phyloP scores from a whole-genome alignment of 2,113 vertebrate species.

The Motacilla tschutschensis region DNA sequence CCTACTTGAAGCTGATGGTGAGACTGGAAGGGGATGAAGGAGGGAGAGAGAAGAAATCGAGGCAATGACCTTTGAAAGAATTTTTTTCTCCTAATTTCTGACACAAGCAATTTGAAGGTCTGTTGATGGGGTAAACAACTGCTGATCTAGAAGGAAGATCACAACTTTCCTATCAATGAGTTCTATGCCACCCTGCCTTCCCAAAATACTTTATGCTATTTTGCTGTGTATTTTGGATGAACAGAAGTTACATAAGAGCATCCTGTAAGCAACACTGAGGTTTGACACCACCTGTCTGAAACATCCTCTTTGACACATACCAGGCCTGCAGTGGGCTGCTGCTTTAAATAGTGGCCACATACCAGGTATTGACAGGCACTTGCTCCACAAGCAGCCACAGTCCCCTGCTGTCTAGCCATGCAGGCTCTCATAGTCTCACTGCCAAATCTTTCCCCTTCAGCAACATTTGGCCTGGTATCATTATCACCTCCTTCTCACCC shows the following conservation, averaged over 20 bases:
- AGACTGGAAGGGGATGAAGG: background rate
- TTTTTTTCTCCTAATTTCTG: background rate
- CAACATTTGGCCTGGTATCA: background rate
- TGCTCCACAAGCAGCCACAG: background rate
- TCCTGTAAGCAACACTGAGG: background rate
- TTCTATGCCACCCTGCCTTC: background rate
- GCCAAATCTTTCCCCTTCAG: background rate
- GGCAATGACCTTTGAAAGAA: background rate
- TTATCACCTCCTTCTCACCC: background rate
- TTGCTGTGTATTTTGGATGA: background rate
- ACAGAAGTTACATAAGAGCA: background rate
- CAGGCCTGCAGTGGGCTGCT: background rate
- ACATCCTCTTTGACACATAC: background rate
- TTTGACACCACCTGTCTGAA: background rate
- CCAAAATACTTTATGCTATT: background rate
- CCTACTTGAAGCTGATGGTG: background rate
- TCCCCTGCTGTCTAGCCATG: background rate
- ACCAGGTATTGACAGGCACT: background rate
- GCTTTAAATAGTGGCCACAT: background rate
- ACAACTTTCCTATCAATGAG: background rate
- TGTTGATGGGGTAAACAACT: background rate
- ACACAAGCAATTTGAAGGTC: background rate
- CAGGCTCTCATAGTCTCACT: background rate
- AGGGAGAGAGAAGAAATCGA: background rate
- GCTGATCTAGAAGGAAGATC: background rate